Evolutionary conservation across 2,888 invertebrate genomes (phyloP), one percentile per base, ranked within the genome.

Genomic region (Sphinx pinastri): DNA sequence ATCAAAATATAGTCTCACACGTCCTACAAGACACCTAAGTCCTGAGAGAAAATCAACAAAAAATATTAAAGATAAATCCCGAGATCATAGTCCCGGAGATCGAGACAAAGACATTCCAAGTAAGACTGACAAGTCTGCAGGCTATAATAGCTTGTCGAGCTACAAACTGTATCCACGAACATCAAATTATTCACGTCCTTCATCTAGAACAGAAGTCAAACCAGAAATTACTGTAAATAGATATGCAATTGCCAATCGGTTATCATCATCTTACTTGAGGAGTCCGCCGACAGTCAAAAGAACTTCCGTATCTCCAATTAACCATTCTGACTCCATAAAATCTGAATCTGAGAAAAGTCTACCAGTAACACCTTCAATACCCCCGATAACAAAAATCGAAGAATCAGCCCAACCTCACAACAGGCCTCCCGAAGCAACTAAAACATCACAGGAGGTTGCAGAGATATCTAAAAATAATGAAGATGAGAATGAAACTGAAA

Each of bases 11-110:
- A 88, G 86, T 77, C 81, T 91, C 73, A 91, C 84, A 75, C 84
- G 90, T 81, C 79, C 90, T 70, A 89, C 95, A 25, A 88, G 94
- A 72, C 94, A 94, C 70, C 82, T 93, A 8, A 94, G 95, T 79
- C 95, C 95, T 13, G 94, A 93, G 38, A 91, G 93, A 76, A 89
- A 88, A 84, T 79, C 80, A 59, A 80, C 84, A 10, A 93, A 91
- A 82, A 87, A 74, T 75, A 87, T 81, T 72, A 92, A 91, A 87
- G 91, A 91, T 71, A 93, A 92, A 85, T 88, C 83, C 66, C 92
- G 95, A 75, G 96, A 96, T 81, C 91, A 94, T 14, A 96, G 95
- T 81, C 95, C 95, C 72, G 84, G 87, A 75, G 94, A 92, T 81
- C 93, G 90, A 77, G 94, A 93, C 79, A 94, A 92, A 92, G 91